Percentiles rank a stretch among this genome's conserved stretches.
Conservation (phyloP, 2,113 vertebrate genomes). For the Catharus minimus region DNA sequence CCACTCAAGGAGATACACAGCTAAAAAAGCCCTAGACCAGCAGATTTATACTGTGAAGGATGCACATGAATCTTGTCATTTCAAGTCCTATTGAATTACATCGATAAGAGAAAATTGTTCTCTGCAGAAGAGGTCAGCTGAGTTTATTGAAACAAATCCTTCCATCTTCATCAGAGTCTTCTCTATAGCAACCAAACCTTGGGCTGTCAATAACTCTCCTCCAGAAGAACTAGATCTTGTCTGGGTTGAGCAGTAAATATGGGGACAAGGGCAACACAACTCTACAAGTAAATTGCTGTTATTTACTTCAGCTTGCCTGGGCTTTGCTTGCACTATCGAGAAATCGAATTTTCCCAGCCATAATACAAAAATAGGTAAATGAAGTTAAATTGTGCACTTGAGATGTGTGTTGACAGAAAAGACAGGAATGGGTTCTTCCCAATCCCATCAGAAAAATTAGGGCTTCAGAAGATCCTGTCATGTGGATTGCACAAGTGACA, state of each 20-base stretch:
- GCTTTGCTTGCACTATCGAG: neutral
- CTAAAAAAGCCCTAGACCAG: neutral
- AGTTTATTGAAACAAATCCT: slow-evolving; percentile 57
- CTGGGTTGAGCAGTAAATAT: neutral
- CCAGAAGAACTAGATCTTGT: neutral
- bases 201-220: slow-evolving; percentile 8
- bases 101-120: slow-evolving; percentile 42
- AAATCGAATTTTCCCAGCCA: neutral
- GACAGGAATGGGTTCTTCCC: neutral
- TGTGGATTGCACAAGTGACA: neutral
- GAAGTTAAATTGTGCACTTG: slow-evolving; percentile 9
- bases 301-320: neutral
- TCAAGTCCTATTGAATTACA: slow-evolving; percentile 18
- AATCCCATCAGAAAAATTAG: neutral
- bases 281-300: slow-evolving; percentile 21
- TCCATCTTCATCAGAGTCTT: slow-evolving; percentile 41
- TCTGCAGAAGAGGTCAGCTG: slow-evolving; percentile 32
- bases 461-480: neutral
- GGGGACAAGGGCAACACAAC: slow-evolving; percentile 10
- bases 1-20: slow-evolving; percentile 41
- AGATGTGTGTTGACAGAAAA: neutral
- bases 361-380: slow-evolving; percentile 23
- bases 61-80: slow-evolving; percentile 47
- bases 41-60: neutral
- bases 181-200: slow-evolving; percentile 22